Evolutionary conservation across 2,888 invertebrate species (phyloP), one percentile per base, ranked within the genome.

Genomic region (Capitulum mitella): DNA sequence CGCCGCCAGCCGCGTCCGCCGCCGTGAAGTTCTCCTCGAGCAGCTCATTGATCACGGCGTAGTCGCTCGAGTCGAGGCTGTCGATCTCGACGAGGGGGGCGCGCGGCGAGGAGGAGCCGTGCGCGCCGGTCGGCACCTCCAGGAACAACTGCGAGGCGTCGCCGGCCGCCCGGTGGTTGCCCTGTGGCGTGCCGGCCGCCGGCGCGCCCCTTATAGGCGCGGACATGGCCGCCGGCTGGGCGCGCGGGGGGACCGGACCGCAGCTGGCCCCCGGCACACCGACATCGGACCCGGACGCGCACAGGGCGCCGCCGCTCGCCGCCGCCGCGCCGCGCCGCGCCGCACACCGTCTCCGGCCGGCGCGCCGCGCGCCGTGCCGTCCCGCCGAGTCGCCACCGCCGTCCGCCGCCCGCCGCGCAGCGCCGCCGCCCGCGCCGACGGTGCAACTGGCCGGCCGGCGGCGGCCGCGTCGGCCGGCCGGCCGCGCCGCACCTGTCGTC

Each of bases 31-130:
- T 70, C 40, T 70, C 70, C 26, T 70, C 70, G 22, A 70, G 70
- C 70, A 70, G 70, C 40, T 70, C 70, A 34, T 70, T 70, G 8
- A 70, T 26, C 29, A 70, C 70, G 37, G 70, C 70, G 40, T 70
- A 70, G 70, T 70, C 70, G 40, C 40, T 70, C 37, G 70, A 70
- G 40, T 70, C 70, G 40, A 70, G 70, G 22, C 70, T 70, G 70
- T 70, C 70, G 40, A 70, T 40, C 14, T 29, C 40, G 70, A 70
- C 70, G 40, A 70, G 70, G 40, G 70, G 70, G 26, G 70, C 70
- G 26, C 70, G 37, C 26, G 37, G 26, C 37, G 70, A 70, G 22
- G 70, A 16, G 40, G 26, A 8, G 70, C 70, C 70, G 70, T 37
- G 70, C 1, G 40, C 10, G 26, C 22, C 8, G 26, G 29, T n/a